Evolutionary conservation across 2,113 vertebrate species (phyloP), one percentile per base, ranked within the genome.

Genomic region (Rhinoderma darwinii): DNA sequence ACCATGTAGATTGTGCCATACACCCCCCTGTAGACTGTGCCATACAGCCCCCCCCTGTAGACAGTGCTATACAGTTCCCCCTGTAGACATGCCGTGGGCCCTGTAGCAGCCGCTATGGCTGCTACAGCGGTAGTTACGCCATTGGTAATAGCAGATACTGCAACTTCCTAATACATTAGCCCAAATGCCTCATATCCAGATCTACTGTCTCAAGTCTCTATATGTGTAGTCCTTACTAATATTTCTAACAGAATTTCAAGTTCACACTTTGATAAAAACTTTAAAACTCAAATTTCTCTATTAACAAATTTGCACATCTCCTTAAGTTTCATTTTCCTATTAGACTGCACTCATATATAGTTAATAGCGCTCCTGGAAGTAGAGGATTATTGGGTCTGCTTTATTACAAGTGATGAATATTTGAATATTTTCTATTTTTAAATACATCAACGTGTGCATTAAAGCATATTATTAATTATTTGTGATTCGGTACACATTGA

Each of bases 331-430:
- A 27, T 14, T 30, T 63, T 63, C 22, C 59, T 63, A 63, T 30
- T 63, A 63, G 59, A 63, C n/a, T 30, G 59, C 59, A 56, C 54
- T 56, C 54, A 25, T 56, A 56, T 63, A 63, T 30, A 63, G 27
- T 63, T 63, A 27, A 63, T 30, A 63, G 4, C 27, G 59, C n/a
- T 63, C 27, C n/a, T 12, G 27, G 59, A 63, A 63, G 59, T 30
- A 30, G 59, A 63, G 59, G 59, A 63, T 30, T 27, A 30, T 63
- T 27, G 59, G 10, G n/a, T 56, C 22, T 25, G 20, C n/a, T 20
- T 63, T 30, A 63, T 63, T 63, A 63, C 59, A 63, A 63, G 59
- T 30, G 59, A 63, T 63, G 59, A 63, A 63, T 63, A 63, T 63
- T 63, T 63, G 10, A 63, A 63, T n/a, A n/a, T 30, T 63, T 63